phyloP scores from a whole-genome alignment of 2,797 vertebrate genomes.

The Kryptopterus vitreolus region DNA sequence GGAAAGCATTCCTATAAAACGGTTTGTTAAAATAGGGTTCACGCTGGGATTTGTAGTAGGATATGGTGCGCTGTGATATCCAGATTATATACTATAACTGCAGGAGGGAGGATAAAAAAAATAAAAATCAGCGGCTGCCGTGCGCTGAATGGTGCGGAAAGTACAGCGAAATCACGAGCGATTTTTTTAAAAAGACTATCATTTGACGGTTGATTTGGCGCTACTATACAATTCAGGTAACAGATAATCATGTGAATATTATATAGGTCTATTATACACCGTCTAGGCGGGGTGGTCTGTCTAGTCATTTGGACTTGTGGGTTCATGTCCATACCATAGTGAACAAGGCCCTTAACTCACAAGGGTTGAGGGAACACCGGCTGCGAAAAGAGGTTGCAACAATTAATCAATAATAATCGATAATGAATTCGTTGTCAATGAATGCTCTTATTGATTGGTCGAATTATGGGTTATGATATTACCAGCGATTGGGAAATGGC shows the following conservation, averaged over 20 bases:
- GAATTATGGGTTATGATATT: too few relatives aligned
- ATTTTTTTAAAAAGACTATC: conserved; percentile 18
- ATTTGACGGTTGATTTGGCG: conserved; percentile 15
- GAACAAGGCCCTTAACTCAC: too few relatives aligned
- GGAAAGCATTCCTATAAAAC: background rate
- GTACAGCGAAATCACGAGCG: background rate
- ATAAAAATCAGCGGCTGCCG: background rate
- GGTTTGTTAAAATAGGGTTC: background rate
- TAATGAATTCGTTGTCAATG: too few relatives aligned
- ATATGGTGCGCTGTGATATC: background rate
- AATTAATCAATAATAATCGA: too few relatives aligned
- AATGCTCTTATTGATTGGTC: too few relatives aligned
- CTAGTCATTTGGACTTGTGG: too few relatives aligned
- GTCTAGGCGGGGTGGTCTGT: too few relatives aligned
- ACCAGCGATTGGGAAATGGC: too few relatives aligned
- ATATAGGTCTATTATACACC: background rate
- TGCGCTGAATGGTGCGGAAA: conserved; percentile 6
- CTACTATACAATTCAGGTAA: background rate
- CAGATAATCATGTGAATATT: background rate
- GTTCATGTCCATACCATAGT: too few relatives aligned
- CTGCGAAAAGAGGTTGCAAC: too few relatives aligned
- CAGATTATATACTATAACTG: conserved; percentile 7
- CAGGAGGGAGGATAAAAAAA: background rate
- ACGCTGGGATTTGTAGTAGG: background rate
- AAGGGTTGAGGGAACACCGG: too few relatives aligned